Evolutionary conservation across 2,113 vertebrate genomes (phyloP).

Genomic region (Scolopax mira): DNA sequence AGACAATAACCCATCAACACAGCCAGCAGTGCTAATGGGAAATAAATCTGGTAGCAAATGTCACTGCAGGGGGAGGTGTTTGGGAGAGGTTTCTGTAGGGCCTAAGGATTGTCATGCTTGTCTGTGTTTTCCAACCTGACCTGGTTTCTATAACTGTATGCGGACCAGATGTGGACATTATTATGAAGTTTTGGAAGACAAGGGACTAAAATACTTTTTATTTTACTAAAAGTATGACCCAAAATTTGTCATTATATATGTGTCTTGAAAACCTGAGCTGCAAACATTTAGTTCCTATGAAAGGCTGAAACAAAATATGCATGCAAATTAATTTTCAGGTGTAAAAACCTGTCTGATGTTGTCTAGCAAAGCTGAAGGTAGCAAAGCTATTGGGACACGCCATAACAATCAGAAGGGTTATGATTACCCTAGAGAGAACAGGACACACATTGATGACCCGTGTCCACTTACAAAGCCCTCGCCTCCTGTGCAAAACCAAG

Average conservation of each 20-base stretch:
- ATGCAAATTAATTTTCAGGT: neutral
- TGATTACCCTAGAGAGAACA: neutral
- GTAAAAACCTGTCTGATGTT: neutral
- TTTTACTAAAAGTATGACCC: neutral
- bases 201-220: neutral
- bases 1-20: neutral
- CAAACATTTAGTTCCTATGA: neutral
- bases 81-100: neutral
- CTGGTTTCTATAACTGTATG: neutral
- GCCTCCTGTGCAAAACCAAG: neutral
- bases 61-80: neutral
- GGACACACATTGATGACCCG: rapidly evolving
- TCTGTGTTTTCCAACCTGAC: neutral
- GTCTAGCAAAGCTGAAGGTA: neutral
- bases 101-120: neutral
- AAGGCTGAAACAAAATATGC: neutral
- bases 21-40: neutral
- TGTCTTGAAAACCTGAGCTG: neutral
- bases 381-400: neutral
- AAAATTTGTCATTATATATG: neutral
- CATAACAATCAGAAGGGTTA: neutral
- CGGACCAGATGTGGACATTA: neutral
- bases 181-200: neutral
- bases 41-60: neutral
- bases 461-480: neutral